A percentile compares a stretch with the other conserved stretches of the same genome.
These are phyloP conservation scores for Spea hammondii DNA, from an alignment of 2,797 vertebrate genomes.

Conservation along the genomic window DNA sequence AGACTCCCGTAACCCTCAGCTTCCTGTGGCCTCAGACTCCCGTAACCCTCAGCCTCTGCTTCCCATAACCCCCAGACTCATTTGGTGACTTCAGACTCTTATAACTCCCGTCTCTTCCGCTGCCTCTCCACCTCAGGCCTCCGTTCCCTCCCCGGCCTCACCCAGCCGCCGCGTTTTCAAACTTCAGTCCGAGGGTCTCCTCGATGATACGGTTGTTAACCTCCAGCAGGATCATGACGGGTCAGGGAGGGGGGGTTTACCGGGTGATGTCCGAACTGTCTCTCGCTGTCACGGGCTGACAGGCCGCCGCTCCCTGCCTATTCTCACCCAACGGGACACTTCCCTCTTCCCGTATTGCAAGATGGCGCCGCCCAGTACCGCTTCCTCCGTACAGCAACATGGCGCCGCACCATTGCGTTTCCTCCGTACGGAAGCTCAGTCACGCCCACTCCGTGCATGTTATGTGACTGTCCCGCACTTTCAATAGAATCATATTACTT, in stretches of 20 bases:
- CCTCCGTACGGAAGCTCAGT: neutral
- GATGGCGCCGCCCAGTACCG: constrained; percentile 11
- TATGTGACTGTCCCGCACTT: no score
- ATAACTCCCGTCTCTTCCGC: neutral
- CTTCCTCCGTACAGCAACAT: constrained; percentile 39
- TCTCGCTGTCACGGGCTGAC: constrained; percentile 31
- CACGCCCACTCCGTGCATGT: no score
- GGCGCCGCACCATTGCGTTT: neutral
- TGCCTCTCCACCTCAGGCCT: neutral
- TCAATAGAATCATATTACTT: no score
- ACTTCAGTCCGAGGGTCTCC: constrained; percentile 91
- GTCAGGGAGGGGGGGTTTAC: constrained; percentile 46
- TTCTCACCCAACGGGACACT: neutral
- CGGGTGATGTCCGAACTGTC: neutral
- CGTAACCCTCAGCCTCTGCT: neutral
- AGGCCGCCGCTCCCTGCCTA: constrained; percentile 35
- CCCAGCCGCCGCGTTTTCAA: constrained; percentile 92
- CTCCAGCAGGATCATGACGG: constrained; percentile 95
- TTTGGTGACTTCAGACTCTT: neutral
- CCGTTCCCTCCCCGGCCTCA: constrained; percentile 64
- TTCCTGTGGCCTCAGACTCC: neutral
- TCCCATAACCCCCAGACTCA: neutral
- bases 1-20: no score
- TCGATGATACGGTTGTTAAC: constrained; percentile 98
- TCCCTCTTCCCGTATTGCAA: constrained; percentile 28